These are phyloP conservation scores for Saccopteryx bilineata DNA, from an alignment of 2,113 vertebrate species.

Conservation along the genomic window DNA sequence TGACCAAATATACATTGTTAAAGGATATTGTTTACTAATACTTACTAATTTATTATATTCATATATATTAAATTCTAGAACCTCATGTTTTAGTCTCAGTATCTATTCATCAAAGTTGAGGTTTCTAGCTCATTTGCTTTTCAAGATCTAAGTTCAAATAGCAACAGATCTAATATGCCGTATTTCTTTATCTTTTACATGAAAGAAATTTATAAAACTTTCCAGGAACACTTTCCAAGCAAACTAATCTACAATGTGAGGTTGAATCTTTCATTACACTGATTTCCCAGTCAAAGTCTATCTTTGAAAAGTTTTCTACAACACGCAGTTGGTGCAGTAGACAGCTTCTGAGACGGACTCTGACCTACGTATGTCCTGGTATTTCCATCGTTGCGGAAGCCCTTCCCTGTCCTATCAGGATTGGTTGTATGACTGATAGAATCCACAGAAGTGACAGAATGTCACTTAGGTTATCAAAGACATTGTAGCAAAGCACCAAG, in stretches of 20 bases:
- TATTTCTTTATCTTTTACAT: background rate
- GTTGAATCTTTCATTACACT: background rate
- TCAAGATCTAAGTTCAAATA: conserved; percentile 38
- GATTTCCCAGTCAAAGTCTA: background rate
- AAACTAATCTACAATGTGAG: background rate
- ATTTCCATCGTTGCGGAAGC: rapidly evolving
- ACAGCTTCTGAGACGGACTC: background rate
- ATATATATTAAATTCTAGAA: background rate
- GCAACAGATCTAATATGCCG: background rate
- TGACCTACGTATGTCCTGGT: rapidly evolving
- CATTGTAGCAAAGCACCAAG: background rate
- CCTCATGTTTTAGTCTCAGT: background rate
- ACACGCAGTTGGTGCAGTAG: no score
- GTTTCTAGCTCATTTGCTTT: conserved; percentile 1
- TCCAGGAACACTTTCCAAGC: background rate
- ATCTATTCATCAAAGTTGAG: background rate
- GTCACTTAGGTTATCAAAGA: background rate
- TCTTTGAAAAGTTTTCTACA: background rate
- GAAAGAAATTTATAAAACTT: background rate
- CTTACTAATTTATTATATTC: background rate
- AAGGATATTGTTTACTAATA: background rate
- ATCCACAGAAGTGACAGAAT: no score
- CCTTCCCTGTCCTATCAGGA: rapidly evolving
- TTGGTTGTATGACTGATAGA: background rate
- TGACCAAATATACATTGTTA: background rate